Conservation (phyloP, 2,113 vertebrate species). For the Brienomyrus longianalis region DNA sequence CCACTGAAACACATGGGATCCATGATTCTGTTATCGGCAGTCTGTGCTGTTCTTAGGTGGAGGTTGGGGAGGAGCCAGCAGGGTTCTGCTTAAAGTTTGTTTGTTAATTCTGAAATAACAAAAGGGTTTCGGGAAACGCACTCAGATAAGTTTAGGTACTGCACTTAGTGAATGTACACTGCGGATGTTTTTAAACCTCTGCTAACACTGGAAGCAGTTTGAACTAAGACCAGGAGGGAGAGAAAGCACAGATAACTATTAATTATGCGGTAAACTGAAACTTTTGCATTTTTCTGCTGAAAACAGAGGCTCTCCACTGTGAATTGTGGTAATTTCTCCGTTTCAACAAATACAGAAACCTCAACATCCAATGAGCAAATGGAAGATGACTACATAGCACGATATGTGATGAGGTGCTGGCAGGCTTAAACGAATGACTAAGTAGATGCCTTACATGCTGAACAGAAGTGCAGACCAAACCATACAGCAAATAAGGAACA, state of each 20-base stretch:
- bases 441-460: background rate
- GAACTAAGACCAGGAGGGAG: background rate
- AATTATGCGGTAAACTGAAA: background rate
- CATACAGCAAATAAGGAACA: background rate
- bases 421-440: background rate
- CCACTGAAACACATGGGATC: no score
- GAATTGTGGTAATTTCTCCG: background rate
- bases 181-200: background rate
- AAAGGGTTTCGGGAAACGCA: no score
- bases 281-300: background rate
- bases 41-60: no score
- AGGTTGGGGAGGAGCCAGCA: no score
- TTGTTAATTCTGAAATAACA: no score
- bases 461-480: background rate
- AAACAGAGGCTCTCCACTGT: background rate
- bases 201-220: background rate
- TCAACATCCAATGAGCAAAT: background rate
- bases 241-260: background rate
- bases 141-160: background rate
- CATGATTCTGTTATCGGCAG: no score
- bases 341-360: background rate
- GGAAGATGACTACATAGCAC: background rate
- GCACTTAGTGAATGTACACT: background rate
- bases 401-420: background rate
- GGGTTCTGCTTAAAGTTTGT: no score